Percentiles rank a stretch among this genome's conserved stretches.
These are phyloP conservation scores for Hirtodrosophila confusa DNA, from an alignment of 2,888 invertebrate species.

Conservation along the genomic window DNA sequence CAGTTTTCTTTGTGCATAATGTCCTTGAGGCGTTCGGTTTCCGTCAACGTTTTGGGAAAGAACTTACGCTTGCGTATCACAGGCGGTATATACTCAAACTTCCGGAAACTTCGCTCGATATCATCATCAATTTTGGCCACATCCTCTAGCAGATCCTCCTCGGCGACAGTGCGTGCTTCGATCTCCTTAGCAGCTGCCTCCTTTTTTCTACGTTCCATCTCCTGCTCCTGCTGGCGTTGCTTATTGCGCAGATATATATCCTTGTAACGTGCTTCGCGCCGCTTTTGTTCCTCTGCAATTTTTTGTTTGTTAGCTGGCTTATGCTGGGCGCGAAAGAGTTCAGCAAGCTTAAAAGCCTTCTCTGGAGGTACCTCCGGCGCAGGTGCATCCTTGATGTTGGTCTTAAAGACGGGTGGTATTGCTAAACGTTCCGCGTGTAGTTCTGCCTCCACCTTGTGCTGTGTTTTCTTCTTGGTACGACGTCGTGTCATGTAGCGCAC, in stretches of 20 bases:
- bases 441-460: slow-evolving; percentile 62
- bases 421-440: slow-evolving; percentile 70
- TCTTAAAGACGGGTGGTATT: slow-evolving; percentile 60
- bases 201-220: slow-evolving; percentile 21
- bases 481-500: slow-evolving; percentile 78
- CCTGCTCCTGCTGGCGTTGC: slow-evolving; percentile 28
- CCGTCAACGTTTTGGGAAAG: slow-evolving; percentile 80
- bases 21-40: slow-evolving; percentile 69
- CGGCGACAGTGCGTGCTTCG: slow-evolving; percentile 59
- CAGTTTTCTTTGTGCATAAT: slow-evolving; percentile 74
- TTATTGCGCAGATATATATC: slow-evolving; percentile 72
- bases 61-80: slow-evolving; percentile 54
- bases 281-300: slow-evolving; percentile 60
- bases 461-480: slow-evolving; percentile 59
- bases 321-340: slow-evolving; percentile 71
- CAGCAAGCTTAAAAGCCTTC: slow-evolving; percentile 47
- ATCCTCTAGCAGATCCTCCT: slow-evolving; percentile 54
- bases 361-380: neutral
- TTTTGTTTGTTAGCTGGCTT: slow-evolving; percentile 70
- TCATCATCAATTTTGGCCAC: slow-evolving; percentile 68
- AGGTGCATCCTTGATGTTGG: slow-evolving; percentile 48
- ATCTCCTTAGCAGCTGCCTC: slow-evolving; percentile 43
- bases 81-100: slow-evolving; percentile 56
- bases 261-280: slow-evolving; percentile 75
- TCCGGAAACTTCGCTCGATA: slow-evolving; percentile 67